Base-by-base conservation (phyloP, 2,888 invertebrate genomes). In the Melanchra persicariae region DNA sequence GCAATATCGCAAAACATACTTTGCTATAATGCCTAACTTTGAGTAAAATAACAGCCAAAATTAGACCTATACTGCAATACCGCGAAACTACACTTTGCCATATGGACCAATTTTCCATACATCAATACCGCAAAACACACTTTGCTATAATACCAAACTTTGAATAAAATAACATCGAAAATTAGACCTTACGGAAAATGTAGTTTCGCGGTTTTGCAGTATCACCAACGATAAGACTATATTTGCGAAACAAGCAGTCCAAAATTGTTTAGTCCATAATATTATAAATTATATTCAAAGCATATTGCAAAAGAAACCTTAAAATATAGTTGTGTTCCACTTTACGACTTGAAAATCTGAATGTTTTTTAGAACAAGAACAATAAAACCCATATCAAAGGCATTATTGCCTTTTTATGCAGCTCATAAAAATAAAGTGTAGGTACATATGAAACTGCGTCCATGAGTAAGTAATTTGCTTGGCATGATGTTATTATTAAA, bases 341-440 rank as follows among this genome's bases (percentile, higher is more conserved):
- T 54, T 19, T 30, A 40, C 1, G 24, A 30, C 24, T 49, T 40
- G 19, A 51, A 51, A 37, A 67, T 30, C 19, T 52, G 17, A 40
- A 40, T 55, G n/a, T 34, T 10, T 45, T 37, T 4, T 51, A 17
- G 8, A 49, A 15, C 34, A 57, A 22, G 2, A 34, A 37, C 26
- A 67, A 51, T 72, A 67, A 66, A 57, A 51, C 12, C 7, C 10
- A 59, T 34, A 26, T 15, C 26, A n/a, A 58, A n/a, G n/a, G n/a
- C n/a, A n/a, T n/a, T 45, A 22, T 22, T 49, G 17, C n/a, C 2
- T 40, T 37, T 59, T 59, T n/a, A 68, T 22, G 49, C 49, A 43
- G 24, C 37, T 62, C 30, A 52, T 74, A 55, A 70, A 57, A 74
- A 51, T 70, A 24, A 70, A 74, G 15, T 51, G 43, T 40, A 15